Base-by-base conservation (phyloP, 1,140 invertebrate genomes). In the Bemisia tabaci region DNA sequence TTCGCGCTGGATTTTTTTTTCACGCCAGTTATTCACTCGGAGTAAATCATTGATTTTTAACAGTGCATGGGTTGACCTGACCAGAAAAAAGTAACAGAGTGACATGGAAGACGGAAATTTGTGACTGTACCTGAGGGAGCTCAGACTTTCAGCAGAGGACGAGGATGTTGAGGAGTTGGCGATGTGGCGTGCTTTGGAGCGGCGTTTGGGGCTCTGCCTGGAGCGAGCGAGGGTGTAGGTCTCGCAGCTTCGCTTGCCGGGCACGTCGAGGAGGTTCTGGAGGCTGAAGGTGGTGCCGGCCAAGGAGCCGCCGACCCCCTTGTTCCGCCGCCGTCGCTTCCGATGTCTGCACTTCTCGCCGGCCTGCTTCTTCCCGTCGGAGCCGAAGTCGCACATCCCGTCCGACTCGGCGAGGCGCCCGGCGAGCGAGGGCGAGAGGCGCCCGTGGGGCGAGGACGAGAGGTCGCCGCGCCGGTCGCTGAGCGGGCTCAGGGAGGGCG, bases 331-430 rank as follows among this genome's bases (percentile, higher is more conserved):
- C 62, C 65, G 70, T 59, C 70, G 48, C 48, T 67, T 68, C 17
- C 69, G 66, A 66, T 70, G 70, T 64, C n/a, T 22, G 2, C 66
- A 70, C n/a, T 70, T 65, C 61, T 66, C 63, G 11, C 72, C 65
- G 1, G 70, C 65, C 26, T 69, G 65, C 65, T 71, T 71, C 22
- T 64, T 68, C 21, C 62, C n/a, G 62, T 58, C 33, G n/a, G 12
- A 69, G 9, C 85, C 85, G 75, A 86, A 87, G 74, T 90, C 87
- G 74, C 89, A 89, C 2, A 90, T 74, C 1, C 86, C 87, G 74
- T 89, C 88, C 0, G 87, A 88, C 75, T 89, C 87, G 1, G 87
- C 88, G 69, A 87, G 79, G 12, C 70, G 71, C n/a, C 85, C 83
- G 73, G 87, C 88, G 71, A 87, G 87, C 71, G 85, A 82, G 1